phyloP scores from a whole-genome alignment of 2,888 invertebrate species.

The Eurytoma adleriae region DNA sequence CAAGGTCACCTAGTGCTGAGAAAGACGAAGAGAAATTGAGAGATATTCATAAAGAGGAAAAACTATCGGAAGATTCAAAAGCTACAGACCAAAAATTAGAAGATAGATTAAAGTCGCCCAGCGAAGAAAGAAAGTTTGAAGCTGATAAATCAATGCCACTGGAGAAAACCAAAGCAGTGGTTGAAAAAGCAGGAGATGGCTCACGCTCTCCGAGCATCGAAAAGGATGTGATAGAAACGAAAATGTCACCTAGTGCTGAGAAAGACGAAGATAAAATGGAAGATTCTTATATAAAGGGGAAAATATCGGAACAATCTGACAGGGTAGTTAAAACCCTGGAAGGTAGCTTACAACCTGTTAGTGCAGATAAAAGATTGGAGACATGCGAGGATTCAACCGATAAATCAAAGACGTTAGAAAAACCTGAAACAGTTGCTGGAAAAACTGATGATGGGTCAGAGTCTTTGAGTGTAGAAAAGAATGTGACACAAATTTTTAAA shows the following conservation, averaged over 20 bases:
- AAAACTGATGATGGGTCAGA: not conserved
- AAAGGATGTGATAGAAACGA: constrained; percentile 31
- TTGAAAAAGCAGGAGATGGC: not conserved
- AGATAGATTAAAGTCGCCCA: not conserved
- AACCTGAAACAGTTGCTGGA: not conserved
- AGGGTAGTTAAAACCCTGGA: not conserved
- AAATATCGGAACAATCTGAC: too few relatives aligned
- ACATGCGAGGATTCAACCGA: not conserved
- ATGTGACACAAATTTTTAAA: not conserved
- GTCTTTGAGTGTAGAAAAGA: constrained; percentile 14
- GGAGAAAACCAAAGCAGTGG: not conserved
- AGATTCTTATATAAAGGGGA: not conserved
- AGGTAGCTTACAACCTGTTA: too few relatives aligned
- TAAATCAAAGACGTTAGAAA: not conserved
- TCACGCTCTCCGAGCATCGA: constrained; percentile 52
- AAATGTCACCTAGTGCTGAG: not conserved
- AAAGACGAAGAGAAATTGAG: not conserved
- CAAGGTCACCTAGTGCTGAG: constrained; percentile 10
- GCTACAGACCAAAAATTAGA: not conserved
- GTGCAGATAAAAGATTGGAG: not conserved
- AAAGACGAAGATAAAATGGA: not conserved
- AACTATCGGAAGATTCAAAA: not conserved
- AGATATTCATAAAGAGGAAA: not conserved
- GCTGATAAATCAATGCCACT: too few relatives aligned
- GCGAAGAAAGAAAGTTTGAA: too few relatives aligned